Evolutionary conservation across 2,888 invertebrate species (phyloP).

Genomic region (Chelonus formosanus): DNA sequence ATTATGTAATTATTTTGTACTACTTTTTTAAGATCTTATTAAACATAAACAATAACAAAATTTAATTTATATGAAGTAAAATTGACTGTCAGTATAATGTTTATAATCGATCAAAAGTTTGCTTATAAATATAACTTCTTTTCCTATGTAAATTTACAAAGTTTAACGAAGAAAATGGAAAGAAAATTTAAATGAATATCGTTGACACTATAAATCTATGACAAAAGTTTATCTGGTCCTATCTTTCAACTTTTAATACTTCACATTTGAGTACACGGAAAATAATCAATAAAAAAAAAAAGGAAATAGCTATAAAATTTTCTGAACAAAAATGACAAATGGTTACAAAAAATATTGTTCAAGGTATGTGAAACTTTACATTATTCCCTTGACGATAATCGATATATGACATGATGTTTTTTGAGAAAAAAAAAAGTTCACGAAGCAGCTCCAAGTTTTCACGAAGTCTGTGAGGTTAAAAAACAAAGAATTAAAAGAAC

Average conservation of each 20-base stretch:
- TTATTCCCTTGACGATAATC: background rate
- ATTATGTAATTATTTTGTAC: conserved; percentile 14
- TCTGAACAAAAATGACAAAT: conserved; percentile 1
- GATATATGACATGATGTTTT: conserved; percentile 7
- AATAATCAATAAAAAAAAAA: conserved; percentile 4
- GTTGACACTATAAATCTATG: no score
- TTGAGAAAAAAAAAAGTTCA: background rate
- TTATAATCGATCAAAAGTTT: background rate
- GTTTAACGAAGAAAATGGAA: no score
- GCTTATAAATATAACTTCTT: background rate
- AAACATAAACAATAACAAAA: background rate
- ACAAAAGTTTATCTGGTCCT: no score
- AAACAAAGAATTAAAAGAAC: conserved; percentile 28
- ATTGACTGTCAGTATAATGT: background rate
- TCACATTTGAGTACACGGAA: background rate
- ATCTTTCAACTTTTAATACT: no score
- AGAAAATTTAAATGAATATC: no score
- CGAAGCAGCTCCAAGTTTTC: background rate
- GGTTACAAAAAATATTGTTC: background rate
- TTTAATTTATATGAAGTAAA: no score
- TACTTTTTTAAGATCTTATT: background rate
- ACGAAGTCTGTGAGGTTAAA: background rate
- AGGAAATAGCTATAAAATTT: conserved; percentile 2
- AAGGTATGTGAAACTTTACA: background rate
- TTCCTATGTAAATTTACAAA: background rate